Conservation (phyloP, 1,140 invertebrate genomes). For the Zaprionus tsacasi region DNA sequence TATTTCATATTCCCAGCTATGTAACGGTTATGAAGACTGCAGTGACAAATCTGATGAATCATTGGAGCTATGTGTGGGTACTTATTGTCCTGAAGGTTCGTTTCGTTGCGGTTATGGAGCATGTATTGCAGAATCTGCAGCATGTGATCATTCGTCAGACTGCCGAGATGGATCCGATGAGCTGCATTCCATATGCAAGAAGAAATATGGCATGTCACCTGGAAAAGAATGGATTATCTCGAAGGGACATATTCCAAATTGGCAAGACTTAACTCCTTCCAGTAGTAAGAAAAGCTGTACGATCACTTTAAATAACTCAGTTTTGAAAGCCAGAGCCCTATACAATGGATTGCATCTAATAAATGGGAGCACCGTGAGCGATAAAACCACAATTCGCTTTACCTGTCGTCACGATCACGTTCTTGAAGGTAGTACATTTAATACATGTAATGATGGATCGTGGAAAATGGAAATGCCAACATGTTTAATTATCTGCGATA, state of each 20-base stretch:
- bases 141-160: constrained; percentile 86
- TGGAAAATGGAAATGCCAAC: constrained; percentile 26
- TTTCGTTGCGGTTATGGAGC: constrained; percentile 87
- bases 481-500: constrained; percentile 22
- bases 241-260: background rate
- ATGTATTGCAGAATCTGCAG: constrained; percentile 85
- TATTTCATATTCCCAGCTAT: constrained; percentile 40
- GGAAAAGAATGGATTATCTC: background rate
- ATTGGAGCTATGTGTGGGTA: constrained; percentile 40
- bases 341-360: constrained; percentile 7
- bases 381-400: constrained; percentile 16
- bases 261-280: background rate
- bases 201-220: background rate
- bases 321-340: background rate
- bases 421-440: constrained; percentile 13
- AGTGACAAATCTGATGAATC: constrained; percentile 87
- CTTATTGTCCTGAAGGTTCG: constrained; percentile 77
- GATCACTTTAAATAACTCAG: background rate
- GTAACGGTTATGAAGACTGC: constrained; percentile 85
- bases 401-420: background rate
- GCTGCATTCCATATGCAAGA: constrained; percentile 17
- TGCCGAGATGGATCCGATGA: constrained; percentile 91
- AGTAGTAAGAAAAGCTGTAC: constrained; percentile 8
- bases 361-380: background rate
- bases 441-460: constrained; percentile 25